Base-by-base conservation (phyloP, 2,888 invertebrate genomes). In the Odontothrips loti region DNA sequence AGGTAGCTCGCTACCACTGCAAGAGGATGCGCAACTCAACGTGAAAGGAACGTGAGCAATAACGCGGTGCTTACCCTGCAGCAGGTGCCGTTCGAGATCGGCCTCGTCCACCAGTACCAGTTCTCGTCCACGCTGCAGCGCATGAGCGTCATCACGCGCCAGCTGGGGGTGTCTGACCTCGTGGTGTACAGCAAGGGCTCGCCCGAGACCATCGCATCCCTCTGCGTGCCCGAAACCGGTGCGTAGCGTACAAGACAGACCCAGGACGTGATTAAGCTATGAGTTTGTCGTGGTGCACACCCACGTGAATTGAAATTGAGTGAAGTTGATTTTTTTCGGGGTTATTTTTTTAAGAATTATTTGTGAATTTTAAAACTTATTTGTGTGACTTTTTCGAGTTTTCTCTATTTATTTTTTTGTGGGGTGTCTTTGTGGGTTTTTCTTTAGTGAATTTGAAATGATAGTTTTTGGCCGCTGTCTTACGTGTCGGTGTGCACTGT, bases 81-180 rank as follows among this genome's bases (percentile, higher is more conserved):
- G 84, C n/a, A 9, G 11, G 68, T 68, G 23, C 68, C 68, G 23
- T 68, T n/a, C 80, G 86, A 90, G 84, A 86, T 90, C 47, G 90
- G 89, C 63, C 88, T 90, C 58, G 85, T 91, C 29, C 87, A 89
- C 12, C 90, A 90, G 86, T 90, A 90, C 85, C 89, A 90, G 63
- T 91, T 91, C 85, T 89, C 89, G 11, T 90, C 90, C 8, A 87
- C 86, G 58, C 85, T 90, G 12, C 90, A 90, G 84, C 85, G 90
- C 43, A 91, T 91, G 90, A 89, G 90, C 34, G 90, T 90, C 15
- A 87, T 91, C 20, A 88, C 88, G 3, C 85, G 89, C 79, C 82
- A 80, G 34, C 81, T 84, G 17, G 84, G 84, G 9, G 84, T 83
- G 2, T 83, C 83, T 51, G 82, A 85, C 79, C 89, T 89, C 86